Conservation (phyloP, 2,888 invertebrate genomes). For the Scaptomyza flava region DNA sequence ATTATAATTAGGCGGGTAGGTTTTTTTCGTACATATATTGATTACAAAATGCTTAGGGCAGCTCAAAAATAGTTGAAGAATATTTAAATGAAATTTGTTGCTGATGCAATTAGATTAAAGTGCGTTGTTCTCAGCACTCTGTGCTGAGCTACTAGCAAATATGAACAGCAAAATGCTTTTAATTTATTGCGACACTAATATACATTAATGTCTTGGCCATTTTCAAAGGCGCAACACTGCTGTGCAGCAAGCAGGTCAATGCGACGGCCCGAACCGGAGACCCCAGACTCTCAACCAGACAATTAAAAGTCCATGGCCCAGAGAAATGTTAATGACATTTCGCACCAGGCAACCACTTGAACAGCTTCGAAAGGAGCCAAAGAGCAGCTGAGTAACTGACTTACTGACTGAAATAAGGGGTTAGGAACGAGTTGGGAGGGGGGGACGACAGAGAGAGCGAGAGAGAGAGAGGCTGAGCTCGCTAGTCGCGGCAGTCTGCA, state of each 20-base stretch:
- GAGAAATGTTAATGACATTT: constrained; percentile 79
- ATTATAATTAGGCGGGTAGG: constrained; percentile 12
- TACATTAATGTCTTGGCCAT: constrained; percentile 76
- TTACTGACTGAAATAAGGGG: background rate
- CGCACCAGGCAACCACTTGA: constrained; percentile 58
- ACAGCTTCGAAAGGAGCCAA: constrained; percentile 25
- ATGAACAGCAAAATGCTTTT: constrained; percentile 80
- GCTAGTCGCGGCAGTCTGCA: constrained; percentile 66
- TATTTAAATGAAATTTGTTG: constrained; percentile 56
- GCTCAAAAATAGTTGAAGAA: constrained; percentile 19
- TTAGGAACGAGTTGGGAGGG: too few species aligned
- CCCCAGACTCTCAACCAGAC: constrained; percentile 52
- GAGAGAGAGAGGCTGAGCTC: constrained; percentile 8
- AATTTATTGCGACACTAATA: constrained; percentile 80
- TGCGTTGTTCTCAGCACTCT: constrained; percentile 41
- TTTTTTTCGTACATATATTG: constrained; percentile 37
- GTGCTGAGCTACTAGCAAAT: constrained; percentile 51
- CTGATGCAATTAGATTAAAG: constrained; percentile 75
- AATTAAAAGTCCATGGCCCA: constrained; percentile 78
- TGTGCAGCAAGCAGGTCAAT: constrained; percentile 31
- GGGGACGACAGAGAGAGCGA: too few species aligned
- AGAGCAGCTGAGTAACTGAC: constrained; percentile 16
- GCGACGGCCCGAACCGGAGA: constrained; percentile 10
- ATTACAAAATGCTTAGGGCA: constrained; percentile 57
- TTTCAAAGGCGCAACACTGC: constrained; percentile 49